phyloP scores from a whole-genome alignment of 2,888 invertebrate species.

The Pollenia amentaria region DNA sequence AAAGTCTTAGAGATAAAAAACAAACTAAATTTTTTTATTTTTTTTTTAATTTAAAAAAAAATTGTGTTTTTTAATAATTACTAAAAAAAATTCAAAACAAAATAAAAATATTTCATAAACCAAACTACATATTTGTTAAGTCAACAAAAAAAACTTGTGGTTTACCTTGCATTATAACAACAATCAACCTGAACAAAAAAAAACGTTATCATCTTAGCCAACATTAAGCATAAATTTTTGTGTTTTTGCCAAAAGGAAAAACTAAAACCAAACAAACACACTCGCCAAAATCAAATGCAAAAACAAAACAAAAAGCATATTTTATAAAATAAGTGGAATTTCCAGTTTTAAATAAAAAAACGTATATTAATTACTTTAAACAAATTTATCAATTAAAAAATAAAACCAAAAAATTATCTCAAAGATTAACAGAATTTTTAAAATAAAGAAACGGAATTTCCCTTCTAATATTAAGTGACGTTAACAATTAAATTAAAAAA shows the following conservation, averaged over 20 bases:
- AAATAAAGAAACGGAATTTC: slow-evolving; percentile 69
- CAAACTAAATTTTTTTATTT: neutral
- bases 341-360: slow-evolving; percentile 55
- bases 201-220: slow-evolving; percentile 64
- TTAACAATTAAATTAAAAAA: slow-evolving; percentile 61
- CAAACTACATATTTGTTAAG: slow-evolving; percentile 40
- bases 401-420: slow-evolving; percentile 56
- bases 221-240: slow-evolving; percentile 63
- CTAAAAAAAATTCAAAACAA: slow-evolving; percentile 51
- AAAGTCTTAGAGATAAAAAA: slow-evolving; percentile 27
- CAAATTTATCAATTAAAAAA: slow-evolving; percentile 37
- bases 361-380: slow-evolving; percentile 9
- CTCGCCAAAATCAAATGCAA: slow-evolving; percentile 50
- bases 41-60: slow-evolving; percentile 14
- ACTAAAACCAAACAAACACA: slow-evolving; percentile 55
- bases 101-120: slow-evolving; percentile 39
- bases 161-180: slow-evolving; percentile 76
- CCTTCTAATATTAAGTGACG: slow-evolving; percentile 60
- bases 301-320: slow-evolving; percentile 47
- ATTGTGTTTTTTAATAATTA: slow-evolving; percentile 50
- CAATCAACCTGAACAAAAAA: slow-evolving; percentile 66
- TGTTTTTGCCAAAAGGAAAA: slow-evolving; percentile 62
- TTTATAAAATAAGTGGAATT: slow-evolving; percentile 63
- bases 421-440: slow-evolving; percentile 39
- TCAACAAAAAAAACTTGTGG: slow-evolving; percentile 74